Evolutionary conservation across 2,888 invertebrate genomes (phyloP).

Genomic region (Lottia scabra): DNA sequence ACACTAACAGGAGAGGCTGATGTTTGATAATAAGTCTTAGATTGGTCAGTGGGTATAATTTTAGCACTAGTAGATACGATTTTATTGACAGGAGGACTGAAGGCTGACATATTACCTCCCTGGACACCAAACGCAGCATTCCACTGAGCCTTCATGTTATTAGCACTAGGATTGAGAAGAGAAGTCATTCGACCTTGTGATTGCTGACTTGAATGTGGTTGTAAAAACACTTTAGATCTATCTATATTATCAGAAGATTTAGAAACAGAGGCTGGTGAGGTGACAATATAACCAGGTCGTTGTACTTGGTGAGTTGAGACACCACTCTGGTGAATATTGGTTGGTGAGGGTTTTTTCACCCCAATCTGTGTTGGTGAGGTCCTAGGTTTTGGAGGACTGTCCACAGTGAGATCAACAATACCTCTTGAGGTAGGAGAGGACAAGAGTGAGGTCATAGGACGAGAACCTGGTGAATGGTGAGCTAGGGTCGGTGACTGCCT

Average conservation of each 20-base stretch:
- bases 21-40: not conserved
- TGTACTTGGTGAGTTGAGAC: not conserved
- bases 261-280: not conserved
- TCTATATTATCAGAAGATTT: not conserved
- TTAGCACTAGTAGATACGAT: not conserved
- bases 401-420: constrained; percentile 3
- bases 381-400: not conserved
- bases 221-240: not conserved
- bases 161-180: not conserved
- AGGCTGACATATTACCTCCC: not conserved
- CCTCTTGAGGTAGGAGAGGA: not conserved
- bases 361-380: not conserved
- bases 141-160: constrained; percentile 1
- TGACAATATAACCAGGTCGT: not conserved
- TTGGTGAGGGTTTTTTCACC: not conserved
- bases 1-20: too few species aligned
- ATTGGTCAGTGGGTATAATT: not conserved
- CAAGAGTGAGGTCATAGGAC: not conserved
- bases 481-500: not conserved
- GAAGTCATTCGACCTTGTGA: not conserved
- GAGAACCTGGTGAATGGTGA: not conserved
- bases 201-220: not conserved
- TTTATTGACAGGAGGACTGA: not conserved
- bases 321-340: not conserved
- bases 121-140: not conserved